A percentile compares a stretch with the other conserved stretches of the same genome.
These are phyloP conservation scores for Zosterops borbonicus DNA, from an alignment of 2,113 vertebrate species.

Conservation along the genomic window DNA sequence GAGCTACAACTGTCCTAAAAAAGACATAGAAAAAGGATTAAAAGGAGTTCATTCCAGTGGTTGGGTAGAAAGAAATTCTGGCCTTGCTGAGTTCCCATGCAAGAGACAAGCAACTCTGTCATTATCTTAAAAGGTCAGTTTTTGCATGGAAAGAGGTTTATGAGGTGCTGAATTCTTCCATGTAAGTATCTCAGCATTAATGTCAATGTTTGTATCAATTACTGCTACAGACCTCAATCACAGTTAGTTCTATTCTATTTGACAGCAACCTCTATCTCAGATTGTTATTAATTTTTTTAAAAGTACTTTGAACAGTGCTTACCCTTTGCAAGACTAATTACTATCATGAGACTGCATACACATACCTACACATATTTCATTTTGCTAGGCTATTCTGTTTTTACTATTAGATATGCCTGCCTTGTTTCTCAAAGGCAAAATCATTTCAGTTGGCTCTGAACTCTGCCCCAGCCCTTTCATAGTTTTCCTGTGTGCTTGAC, in stretches of 20 bases:
- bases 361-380: neutral
- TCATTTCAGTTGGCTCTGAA: neutral
- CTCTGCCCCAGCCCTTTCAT: neutral
- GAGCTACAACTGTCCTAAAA: neutral
- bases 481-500: neutral
- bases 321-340: conserved; percentile 39
- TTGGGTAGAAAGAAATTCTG: neutral
- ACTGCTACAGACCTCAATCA: neutral
- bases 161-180: conserved; percentile 24
- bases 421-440: conserved; percentile 32
- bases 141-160: conserved; percentile 53
- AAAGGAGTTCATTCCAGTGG: neutral
- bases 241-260: conserved; percentile 22
- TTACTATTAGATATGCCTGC: neutral
- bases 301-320: conserved; percentile 45
- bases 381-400: neutral
- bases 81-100: neutral
- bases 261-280: conserved; percentile 16
- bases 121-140: conserved; percentile 52
- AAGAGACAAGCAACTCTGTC: neutral
- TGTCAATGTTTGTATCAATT: conserved; percentile 53
- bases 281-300: conserved; percentile 12
- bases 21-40: neutral
- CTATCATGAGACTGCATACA: neutral
- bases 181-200: conserved; percentile 39